phyloP scores from a whole-genome alignment of 2,888 invertebrate genomes.

The Branchellion lobata region DNA sequence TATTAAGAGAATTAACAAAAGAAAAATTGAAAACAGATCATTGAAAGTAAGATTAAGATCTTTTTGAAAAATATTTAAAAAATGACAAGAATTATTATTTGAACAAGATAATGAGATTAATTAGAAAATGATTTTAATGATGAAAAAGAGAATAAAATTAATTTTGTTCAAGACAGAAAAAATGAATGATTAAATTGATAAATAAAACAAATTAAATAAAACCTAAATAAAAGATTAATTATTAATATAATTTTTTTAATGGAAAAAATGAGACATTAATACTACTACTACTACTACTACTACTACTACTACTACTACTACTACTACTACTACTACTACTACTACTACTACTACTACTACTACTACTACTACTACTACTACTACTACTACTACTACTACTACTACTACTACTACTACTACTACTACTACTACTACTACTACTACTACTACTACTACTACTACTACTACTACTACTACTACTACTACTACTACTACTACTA shows the following conservation, averaged over 20 bases:
- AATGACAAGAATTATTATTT: too few species aligned
- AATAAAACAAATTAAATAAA: not conserved
- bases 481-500: conserved; percentile 26
- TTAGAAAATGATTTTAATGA: too few species aligned
- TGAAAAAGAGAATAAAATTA: too few species aligned
- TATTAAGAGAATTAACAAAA: too few species aligned
- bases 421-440: conserved; percentile 26
- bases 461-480: conserved; percentile 29
- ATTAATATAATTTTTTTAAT: not conserved
- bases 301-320: conserved; percentile 29
- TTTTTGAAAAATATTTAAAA: too few species aligned
- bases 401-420: conserved; percentile 27
- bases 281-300: conserved; percentile 29
- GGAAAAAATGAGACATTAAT: not conserved
- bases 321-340: conserved; percentile 29
- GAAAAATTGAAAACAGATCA: too few species aligned
- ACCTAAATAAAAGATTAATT: too few species aligned
- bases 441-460: conserved; percentile 26
- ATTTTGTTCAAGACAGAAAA: too few species aligned
- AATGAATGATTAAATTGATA: not conserved
- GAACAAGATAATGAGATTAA: too few species aligned
- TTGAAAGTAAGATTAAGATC: too few species aligned
- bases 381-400: conserved; percentile 29
- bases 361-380: conserved; percentile 24
- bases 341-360: conserved; percentile 26